Evolutionary conservation across 2,888 invertebrate species (phyloP), one percentile per base, ranked within the genome.

Genomic region (Polyploca ridens): DNA sequence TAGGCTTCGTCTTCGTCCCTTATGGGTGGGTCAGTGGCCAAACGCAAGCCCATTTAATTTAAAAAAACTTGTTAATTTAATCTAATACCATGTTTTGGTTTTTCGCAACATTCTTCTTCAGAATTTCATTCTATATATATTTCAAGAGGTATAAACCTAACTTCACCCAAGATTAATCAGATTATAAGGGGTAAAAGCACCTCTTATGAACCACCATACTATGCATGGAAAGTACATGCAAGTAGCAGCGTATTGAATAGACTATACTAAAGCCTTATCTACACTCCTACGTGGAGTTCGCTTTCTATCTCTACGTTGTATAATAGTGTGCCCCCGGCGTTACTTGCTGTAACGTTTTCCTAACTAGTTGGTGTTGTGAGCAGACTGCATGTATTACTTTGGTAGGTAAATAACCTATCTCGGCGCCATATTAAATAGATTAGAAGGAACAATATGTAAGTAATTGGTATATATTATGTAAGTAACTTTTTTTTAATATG

Each of bases 331-430:
- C 54, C 54, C 54, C 54, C 54, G 54, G 54, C 54, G 2, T 54
- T 54, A 19, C 54, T 19, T 54, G 54, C 16, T 54, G 16, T 54
- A 19, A 54, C 54, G 19, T 64, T 69, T 65, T 67, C 65, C 61
- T 65, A 69, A 54, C 54, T 54, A 19, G 54, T 54, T 19, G 19
- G 54, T 54, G 54, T 54, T 16, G 54, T 19, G 19, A 54, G 10
- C 16, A 10, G 54, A 54, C n/a, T 19, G 10, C 19, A 54, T 10
- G 19, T 19, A 14, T 54, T 19, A 1, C 16, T 54, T 54, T 54
- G n/a, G 54, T 54, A n/a, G 4, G 19, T 19, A 54, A 54, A 49
- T 49, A 16, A 16, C n/a, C n/a, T 49, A 14, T 49, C 5, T 6
- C 8, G 1, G 49, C 19, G 14, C 4, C 7, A 19, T 54, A 54